Evolutionary conservation across 2,888 invertebrate species (phyloP), one percentile per base, ranked within the genome.

Genomic region (Athalia rosae): DNA sequence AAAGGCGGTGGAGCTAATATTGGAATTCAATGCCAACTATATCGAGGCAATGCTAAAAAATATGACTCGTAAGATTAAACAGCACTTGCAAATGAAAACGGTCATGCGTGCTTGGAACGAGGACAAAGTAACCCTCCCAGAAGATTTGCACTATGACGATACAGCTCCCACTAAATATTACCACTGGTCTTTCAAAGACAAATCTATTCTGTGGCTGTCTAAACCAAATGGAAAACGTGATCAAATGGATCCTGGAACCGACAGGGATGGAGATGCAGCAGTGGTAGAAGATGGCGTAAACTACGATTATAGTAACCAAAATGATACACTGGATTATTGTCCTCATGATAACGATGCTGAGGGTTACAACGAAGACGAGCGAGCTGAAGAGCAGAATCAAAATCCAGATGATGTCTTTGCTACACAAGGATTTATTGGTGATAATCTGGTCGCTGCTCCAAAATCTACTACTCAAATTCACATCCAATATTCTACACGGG

Each of bases 401-500:
- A 87, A 91, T 59, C 73, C 59, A 9, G 28, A 53, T 7, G 58
- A 45, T 0, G 61, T 61, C 15, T 1, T 47, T 9, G 77, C 78
- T 6, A 80, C 83, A 0, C 83, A 84, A 76, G 84, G 86, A 76
- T 89, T 90, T 81, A 90, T 90, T 50, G 91, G 92, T 0, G 91
- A 91, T 4, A 92, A 94, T 84, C 92, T 95, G 88, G 91, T 95
- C 8, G 93, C 93, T 63, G 93, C 93, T 3, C 95, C 95, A 0
- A 92, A 92, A 79, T 92, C 92, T 90, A 93, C 93, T 82, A 83
- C 80, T 6, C 94, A 95, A 90, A 93, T 94, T 66, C 93, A 94
- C 84, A 94, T 97, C 79, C 93, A 94, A 0, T 97, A 96, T 88
- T 95, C 97, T 4, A 93, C 94, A 90, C 92, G 94, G 77, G 96